Percentiles rank a stretch among this genome's conserved stretches.
Evolutionary conservation across 2,888 invertebrate genomes (phyloP).

Genomic region (Agrotis clavis): DNA sequence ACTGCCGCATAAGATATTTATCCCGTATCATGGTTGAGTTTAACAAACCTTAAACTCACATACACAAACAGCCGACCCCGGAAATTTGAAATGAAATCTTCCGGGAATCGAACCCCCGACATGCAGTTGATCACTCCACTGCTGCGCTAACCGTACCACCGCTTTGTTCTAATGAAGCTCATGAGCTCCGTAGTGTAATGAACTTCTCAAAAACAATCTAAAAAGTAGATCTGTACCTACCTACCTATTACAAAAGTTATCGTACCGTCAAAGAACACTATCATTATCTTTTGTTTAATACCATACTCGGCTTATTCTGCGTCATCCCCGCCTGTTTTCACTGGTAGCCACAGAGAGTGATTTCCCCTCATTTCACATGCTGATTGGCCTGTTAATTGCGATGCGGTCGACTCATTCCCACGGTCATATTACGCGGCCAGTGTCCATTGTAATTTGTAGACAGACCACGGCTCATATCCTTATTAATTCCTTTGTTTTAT

Average conservation of each 20-base stretch:
- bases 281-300: conserved; percentile 16
- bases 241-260: conserved; percentile 10
- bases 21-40: too few relatives aligned
- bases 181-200: conserved; percentile 5
- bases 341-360: conserved; percentile 31
- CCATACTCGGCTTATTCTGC: conserved; percentile 21
- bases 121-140: too few relatives aligned
- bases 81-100: too few relatives aligned
- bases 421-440: conserved; percentile 42
- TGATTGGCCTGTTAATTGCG: conserved; percentile 58
- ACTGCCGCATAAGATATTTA: too few relatives aligned
- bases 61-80: too few relatives aligned
- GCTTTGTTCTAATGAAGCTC: background rate
- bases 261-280: background rate
- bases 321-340: conserved; percentile 19
- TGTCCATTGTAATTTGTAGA: conserved; percentile 49
- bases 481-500: conserved; percentile 34
- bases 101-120: too few relatives aligned
- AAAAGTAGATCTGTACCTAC: background rate
- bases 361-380: conserved; percentile 60
- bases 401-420: conserved; percentile 58
- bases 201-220: conserved; percentile 10
- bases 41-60: too few relatives aligned
- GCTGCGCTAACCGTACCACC: background rate
- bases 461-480: conserved; percentile 33